phyloP scores from a whole-genome alignment of 2,113 vertebrate genomes.

The Nyctereutes procyonoides region DNA sequence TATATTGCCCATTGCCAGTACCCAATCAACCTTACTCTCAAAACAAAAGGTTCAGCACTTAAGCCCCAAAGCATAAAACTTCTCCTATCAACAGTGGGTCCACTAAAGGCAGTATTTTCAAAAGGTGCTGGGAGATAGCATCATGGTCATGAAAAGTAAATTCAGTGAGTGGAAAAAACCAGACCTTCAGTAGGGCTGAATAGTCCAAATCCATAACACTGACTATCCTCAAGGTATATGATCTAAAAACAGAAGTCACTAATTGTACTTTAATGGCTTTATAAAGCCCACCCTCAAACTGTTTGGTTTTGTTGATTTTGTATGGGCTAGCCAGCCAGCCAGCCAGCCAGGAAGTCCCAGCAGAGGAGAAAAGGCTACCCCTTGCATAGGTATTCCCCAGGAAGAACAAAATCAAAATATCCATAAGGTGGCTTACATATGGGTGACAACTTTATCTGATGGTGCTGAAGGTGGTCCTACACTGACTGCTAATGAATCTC shows the following conservation, averaged over 20 bases:
- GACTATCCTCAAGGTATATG: constrained; percentile 16
- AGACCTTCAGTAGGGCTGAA: neutral
- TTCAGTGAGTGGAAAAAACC: neutral
- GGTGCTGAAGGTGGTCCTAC: neutral
- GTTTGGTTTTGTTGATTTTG: constrained; percentile 29
- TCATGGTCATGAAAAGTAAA: neutral
- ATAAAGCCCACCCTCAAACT: neutral
- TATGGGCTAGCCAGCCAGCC: neutral
- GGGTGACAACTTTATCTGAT: constrained; percentile 8
- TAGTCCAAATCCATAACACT: constrained; percentile 13
- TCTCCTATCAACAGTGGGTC: constrained; percentile 10
- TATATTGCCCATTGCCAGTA: neutral
- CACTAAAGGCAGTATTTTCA: constrained; percentile 10
- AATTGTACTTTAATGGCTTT: neutral
- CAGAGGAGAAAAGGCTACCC: neutral
- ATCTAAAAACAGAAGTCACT: constrained; percentile 52
- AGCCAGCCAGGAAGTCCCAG: neutral
- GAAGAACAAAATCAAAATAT: neutral
- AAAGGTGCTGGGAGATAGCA: neutral
- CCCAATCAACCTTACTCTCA: neutral
- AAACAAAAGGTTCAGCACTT: neutral
- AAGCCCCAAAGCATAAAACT: neutral
- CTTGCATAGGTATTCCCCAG: constrained; percentile 3
- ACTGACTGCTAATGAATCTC: constrained; percentile 2
- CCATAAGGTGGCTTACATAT: constrained; percentile 33